These are phyloP conservation scores for Chrysemys picta DNA, from an alignment of 2,113 vertebrate genomes.

Conservation along the genomic window DNA sequence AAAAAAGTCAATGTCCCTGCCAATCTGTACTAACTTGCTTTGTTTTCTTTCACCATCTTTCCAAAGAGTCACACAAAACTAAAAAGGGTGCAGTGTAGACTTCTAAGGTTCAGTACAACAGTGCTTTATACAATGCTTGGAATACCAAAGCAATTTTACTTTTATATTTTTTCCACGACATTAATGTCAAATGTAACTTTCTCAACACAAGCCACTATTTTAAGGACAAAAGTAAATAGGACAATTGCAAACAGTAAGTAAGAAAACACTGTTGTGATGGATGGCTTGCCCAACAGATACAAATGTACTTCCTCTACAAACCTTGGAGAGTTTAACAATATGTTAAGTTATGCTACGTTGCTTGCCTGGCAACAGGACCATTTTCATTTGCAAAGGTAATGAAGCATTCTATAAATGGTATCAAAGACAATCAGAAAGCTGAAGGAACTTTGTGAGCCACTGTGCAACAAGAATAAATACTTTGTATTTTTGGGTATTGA, in stretches of 20 bases:
- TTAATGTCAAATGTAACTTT: background rate
- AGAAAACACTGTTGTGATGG: background rate
- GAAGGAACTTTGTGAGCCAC: slow-evolving; percentile 42
- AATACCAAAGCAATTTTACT: background rate
- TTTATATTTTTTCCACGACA: background rate
- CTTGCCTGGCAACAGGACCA: slow-evolving; percentile 40
- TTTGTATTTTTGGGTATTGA: background rate
- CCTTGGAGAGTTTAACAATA: slow-evolving; percentile 46
- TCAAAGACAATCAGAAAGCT: slow-evolving; percentile 58
- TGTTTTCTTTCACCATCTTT: background rate
- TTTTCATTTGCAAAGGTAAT: slow-evolving; percentile 65
- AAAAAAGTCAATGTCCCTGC: background rate
- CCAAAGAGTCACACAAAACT: background rate
- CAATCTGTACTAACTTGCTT: background rate
- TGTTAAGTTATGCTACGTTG: slow-evolving; percentile 50
- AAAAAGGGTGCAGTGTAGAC: background rate
- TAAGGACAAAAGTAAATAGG: background rate
- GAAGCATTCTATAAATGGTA: slow-evolving; percentile 57
- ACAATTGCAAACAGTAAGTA: background rate
- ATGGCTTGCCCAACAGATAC: slow-evolving; percentile 32
- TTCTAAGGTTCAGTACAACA: background rate
- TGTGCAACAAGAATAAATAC: background rate
- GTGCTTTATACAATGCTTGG: rapidly evolving
- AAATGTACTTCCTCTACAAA: background rate
- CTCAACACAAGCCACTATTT: background rate